Evolutionary conservation across 2,888 invertebrate species (phyloP).

Genomic region (Mesochorus sp.): DNA sequence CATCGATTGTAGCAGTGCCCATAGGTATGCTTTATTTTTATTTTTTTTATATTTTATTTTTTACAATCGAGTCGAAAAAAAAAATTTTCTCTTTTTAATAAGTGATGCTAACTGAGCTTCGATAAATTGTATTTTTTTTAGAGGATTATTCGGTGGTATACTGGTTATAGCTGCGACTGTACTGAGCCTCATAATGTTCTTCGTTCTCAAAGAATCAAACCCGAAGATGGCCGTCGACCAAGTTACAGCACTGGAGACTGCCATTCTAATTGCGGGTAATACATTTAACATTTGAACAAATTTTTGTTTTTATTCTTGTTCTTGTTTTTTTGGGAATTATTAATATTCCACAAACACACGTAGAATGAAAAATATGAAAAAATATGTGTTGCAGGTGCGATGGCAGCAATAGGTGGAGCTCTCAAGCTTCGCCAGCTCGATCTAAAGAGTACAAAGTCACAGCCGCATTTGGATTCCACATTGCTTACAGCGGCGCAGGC

Average conservation of each 20-base stretch:
- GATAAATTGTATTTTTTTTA: too few relatives aligned
- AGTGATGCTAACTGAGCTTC: too few relatives aligned
- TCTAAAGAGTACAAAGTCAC: slow-evolving; percentile 73
- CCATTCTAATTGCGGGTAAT: slow-evolving; percentile 74
- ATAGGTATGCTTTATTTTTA: slow-evolving; percentile 82
- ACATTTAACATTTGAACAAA: neutral
- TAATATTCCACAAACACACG: too few relatives aligned
- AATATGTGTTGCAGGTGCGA: slow-evolving; percentile 65
- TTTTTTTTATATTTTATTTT: neutral
- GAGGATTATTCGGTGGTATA: slow-evolving; percentile 88
- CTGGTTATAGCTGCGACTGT: slow-evolving; percentile 91
- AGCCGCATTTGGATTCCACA: slow-evolving; percentile 88
- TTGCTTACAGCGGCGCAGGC: slow-evolving; percentile 93
- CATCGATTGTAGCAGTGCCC: slow-evolving; percentile 92
- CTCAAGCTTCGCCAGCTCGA: slow-evolving; percentile 73
- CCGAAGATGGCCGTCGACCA: slow-evolving; percentile 77
- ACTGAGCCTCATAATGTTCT: slow-evolving; percentile 94
- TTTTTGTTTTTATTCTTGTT: neutral
- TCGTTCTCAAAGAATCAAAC: slow-evolving; percentile 88
- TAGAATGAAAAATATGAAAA: neutral
- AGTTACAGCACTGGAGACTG: slow-evolving; percentile 76
- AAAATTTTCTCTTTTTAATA: too few relatives aligned
- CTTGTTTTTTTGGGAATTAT: too few relatives aligned
- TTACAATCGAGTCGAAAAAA: neutral
- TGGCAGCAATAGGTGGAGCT: slow-evolving; percentile 73